phyloP scores from a whole-genome alignment of 2,113 vertebrate species.

The western clawed frog (Xenopus tropicalis) region UCB_Xtro_10.0 CM004443.2:145865001-145865500 shows the following conservation, averaged over 20 bases:
- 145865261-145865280: slow-evolving; percentile 11
- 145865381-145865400: slow-evolving; percentile 60
- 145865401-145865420: slow-evolving; percentile 66
- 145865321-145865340: slow-evolving; percentile 56
- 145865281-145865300: slow-evolving; percentile 49
- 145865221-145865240: too few species aligned
- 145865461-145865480: slow-evolving; percentile 98
- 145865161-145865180: background rate
- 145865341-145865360: slow-evolving; percentile 6
- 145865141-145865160: background rate
- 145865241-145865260: slow-evolving; percentile 2
- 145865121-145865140: too few species aligned
- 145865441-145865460: slow-evolving; percentile 90
- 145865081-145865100: too few species aligned
- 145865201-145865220: too few species aligned
- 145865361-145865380: slow-evolving; percentile 42
- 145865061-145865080: too few species aligned
- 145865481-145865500: slow-evolving; percentile 77
- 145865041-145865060: too few species aligned
- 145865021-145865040: too few species aligned
- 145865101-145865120: too few species aligned
- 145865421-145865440: slow-evolving; percentile 68
- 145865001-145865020: too few species aligned
- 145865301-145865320: slow-evolving; percentile 52
- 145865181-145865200: too few species aligned